These are phyloP conservation scores for Dinocampus coccinellae DNA, from an alignment of 2,888 invertebrate genomes.

Conservation along the genomic window DNA sequence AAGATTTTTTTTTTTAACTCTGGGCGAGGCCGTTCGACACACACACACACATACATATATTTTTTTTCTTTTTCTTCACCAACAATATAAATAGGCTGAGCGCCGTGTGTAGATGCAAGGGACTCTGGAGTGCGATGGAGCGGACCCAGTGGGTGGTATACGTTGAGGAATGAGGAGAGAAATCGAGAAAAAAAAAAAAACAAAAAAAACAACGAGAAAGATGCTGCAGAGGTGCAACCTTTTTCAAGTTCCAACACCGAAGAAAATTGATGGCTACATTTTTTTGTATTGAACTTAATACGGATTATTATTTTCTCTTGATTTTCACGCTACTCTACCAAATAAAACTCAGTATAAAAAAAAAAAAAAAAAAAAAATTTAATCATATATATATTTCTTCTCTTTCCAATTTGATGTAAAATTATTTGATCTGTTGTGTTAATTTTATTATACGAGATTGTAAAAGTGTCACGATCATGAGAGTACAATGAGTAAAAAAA, in stretches of 20 bases:
- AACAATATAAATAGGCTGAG: constrained; percentile 21
- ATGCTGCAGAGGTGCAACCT: constrained; percentile 13
- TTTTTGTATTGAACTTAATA: background rate
- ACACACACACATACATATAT: background rate
- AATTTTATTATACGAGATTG: background rate
- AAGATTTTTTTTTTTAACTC: constrained; percentile 22
- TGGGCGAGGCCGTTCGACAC: background rate
- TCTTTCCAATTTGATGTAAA: background rate
- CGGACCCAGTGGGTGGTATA: background rate
- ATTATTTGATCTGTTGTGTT: background rate
- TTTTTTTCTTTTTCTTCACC: background rate
- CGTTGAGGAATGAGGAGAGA: background rate
- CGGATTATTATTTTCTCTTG: background rate
- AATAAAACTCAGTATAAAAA: background rate
- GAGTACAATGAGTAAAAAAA: background rate
- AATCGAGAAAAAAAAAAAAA: background rate
- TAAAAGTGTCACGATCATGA: no score
- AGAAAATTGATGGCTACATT: constrained; percentile 10
- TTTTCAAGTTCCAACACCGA: constrained; percentile 11
- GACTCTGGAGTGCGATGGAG: constrained; percentile 13
- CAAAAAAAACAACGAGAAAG: no score
- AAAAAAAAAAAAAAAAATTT: background rate
- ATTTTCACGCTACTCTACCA: background rate
- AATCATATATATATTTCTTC: no score
- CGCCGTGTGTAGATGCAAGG: background rate